These are phyloP conservation scores for Eudorcas thomsonii DNA, from an alignment of 2,113 vertebrate species.

Conservation along the genomic window DNA sequence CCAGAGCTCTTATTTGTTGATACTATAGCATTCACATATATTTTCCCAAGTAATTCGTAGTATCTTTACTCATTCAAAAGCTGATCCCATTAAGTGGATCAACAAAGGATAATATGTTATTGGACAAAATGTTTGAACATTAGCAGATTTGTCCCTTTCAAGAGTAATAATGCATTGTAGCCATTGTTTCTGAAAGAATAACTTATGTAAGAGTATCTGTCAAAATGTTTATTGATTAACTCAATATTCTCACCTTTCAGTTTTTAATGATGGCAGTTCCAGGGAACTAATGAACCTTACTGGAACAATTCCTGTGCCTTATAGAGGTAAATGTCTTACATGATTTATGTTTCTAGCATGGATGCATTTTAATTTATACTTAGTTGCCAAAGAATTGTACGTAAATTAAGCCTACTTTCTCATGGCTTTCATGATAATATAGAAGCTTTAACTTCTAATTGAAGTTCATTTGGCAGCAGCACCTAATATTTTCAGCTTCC, in stretches of 20 bases:
- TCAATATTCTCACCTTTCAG: constrained; percentile 79
- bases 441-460: not conserved
- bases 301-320: constrained; percentile 96
- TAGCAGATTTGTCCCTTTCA: not conserved
- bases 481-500: not conserved
- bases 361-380: not conserved
- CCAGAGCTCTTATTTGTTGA: not conserved
- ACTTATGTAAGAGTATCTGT: not conserved
- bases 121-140: not conserved
- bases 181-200: constrained; percentile 30
- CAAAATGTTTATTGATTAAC: constrained; percentile 20
- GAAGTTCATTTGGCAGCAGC: not conserved
- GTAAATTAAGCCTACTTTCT: not conserved
- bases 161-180: not conserved
- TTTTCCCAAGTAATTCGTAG: constrained; percentile 36
- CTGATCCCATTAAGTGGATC: not conserved
- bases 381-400: not conserved
- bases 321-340: constrained; percentile 87
- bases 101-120: constrained; percentile 1
- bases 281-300: constrained; percentile 96
- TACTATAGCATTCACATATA: not conserved
- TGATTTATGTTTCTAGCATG: not conserved
- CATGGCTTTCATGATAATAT: not conserved
- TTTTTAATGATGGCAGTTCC: constrained; percentile 96
- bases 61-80: constrained; percentile 12